phyloP scores from a whole-genome alignment of 2,888 invertebrate genomes.

The Hirtodrosophila cameraria region DNA sequence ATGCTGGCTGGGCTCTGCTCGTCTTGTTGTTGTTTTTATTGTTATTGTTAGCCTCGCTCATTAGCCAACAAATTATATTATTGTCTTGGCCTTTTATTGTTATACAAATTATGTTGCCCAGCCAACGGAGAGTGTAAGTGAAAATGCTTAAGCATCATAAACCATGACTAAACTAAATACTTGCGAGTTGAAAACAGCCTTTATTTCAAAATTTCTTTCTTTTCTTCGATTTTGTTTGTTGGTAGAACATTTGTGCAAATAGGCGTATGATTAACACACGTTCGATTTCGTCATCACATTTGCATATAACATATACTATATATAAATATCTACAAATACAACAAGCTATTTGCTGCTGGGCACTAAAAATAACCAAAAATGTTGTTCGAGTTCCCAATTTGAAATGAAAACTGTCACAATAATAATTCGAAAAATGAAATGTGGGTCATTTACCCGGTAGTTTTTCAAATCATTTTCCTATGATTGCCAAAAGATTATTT shows the following conservation, averaged over 20 bases:
- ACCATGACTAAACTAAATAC: slow-evolving; percentile 40
- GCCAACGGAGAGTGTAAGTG: slow-evolving; percentile 40
- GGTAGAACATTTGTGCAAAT: slow-evolving; percentile 61
- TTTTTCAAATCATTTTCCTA: slow-evolving; percentile 31
- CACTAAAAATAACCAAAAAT: slow-evolving; percentile 48
- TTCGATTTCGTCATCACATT: slow-evolving; percentile 34
- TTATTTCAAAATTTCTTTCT: slow-evolving; percentile 7
- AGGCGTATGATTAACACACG: slow-evolving; percentile 60
- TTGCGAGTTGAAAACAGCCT: slow-evolving; percentile 9
- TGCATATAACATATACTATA: slow-evolving; percentile 32
- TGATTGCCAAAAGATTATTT: slow-evolving; percentile 33
- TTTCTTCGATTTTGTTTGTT: slow-evolving; percentile 5
- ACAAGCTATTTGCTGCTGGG: slow-evolving; percentile 24
- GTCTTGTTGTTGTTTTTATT: slow-evolving; percentile 2
- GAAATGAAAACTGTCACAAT: slow-evolving; percentile 62
- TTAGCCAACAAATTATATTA: slow-evolving; percentile 54
- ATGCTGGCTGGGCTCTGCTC: slow-evolving; percentile 41
- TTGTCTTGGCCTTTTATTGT: slow-evolving; percentile 29
- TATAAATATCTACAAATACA: slow-evolving; percentile 12
- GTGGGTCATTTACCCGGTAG: slow-evolving; percentile 75
- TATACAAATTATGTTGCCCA: slow-evolving; percentile 49
- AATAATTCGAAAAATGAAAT: slow-evolving; percentile 32
- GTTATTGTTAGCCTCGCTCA: slow-evolving; percentile 43
- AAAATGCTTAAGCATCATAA: slow-evolving; percentile 26
- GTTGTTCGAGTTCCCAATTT: slow-evolving; percentile 51